phyloP scores from a whole-genome alignment of 2,113 vertebrate genomes.

The Apeltes quadracus region DNA sequence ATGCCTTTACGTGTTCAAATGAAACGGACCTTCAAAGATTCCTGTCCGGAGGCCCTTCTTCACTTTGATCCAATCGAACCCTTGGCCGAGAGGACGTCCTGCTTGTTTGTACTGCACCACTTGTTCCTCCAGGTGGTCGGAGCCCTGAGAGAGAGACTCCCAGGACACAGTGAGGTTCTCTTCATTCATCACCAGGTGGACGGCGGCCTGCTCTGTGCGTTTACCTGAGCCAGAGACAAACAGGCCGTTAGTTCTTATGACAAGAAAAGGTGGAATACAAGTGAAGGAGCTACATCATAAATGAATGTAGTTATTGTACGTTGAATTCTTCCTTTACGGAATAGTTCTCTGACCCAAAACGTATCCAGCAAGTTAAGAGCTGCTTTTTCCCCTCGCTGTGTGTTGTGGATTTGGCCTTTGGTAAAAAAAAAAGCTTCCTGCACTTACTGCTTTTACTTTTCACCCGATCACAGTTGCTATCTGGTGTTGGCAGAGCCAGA shows the following conservation, averaged over 20 bases:
- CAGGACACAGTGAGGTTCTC: slow-evolving; percentile 69
- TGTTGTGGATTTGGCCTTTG: background rate
- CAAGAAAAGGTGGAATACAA: background rate
- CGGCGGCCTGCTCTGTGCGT: background rate
- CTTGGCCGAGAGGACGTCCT: slow-evolving; percentile 16
- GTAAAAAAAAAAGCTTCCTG: background rate
- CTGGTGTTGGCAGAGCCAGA: slow-evolving; percentile 50
- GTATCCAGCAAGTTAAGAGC: background rate
- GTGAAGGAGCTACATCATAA: background rate
- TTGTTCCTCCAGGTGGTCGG: slow-evolving; percentile 56
- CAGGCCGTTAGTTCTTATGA: background rate
- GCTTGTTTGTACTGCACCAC: slow-evolving; percentile 74
- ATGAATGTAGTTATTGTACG: background rate
- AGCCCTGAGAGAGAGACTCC: slow-evolving; percentile 14
- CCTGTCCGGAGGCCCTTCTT: slow-evolving; percentile 24
- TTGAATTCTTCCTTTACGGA: background rate
- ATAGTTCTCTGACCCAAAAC: background rate
- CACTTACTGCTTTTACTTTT: background rate
- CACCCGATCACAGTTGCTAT: slow-evolving; percentile 38
- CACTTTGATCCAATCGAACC: slow-evolving; percentile 77
- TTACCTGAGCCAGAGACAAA: slow-evolving; percentile 37
- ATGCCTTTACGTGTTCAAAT: background rate
- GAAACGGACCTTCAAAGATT: slow-evolving; percentile 67
- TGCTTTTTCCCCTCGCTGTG: background rate
- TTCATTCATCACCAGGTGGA: slow-evolving; percentile 33